These are phyloP conservation scores for Gymnosoma rotundatum DNA, from an alignment of 2,888 invertebrate genomes.

Conservation along the genomic window DNA sequence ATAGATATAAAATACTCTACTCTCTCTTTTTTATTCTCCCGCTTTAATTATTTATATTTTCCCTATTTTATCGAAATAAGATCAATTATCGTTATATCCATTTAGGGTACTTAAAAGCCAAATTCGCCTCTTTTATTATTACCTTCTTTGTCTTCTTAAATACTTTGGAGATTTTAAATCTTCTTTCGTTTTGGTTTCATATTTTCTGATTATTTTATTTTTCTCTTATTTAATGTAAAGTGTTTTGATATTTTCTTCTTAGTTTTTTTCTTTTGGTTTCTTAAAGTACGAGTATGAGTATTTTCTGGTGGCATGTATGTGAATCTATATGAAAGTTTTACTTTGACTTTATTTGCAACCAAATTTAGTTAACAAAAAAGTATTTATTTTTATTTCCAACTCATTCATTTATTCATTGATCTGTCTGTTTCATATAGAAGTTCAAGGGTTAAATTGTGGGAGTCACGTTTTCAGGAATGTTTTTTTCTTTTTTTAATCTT, in stretches of 20 bases:
- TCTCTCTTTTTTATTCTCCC: too few species aligned
- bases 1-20: too few species aligned
- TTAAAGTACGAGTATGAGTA: background rate
- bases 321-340: conserved; percentile 45
- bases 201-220: conserved; percentile 57
- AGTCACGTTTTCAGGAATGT: conserved; percentile 79
- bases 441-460: conserved; percentile 82
- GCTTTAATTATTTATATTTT: too few species aligned
- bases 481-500: conserved; percentile 23
- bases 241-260: conserved; percentile 55
- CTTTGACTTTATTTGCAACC: conserved; percentile 57
- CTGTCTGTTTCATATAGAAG: conserved; percentile 73
- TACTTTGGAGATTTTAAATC: conserved; percentile 68
- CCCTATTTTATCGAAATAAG: too few species aligned
- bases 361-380: conserved; percentile 62
- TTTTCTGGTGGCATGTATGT: conserved; percentile 37
- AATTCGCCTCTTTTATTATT: background rate
- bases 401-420: conserved; percentile 43
- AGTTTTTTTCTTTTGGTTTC: background rate
- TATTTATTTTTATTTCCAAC: conserved; percentile 43
- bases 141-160: conserved; percentile 28
- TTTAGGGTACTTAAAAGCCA: conserved; percentile 20
- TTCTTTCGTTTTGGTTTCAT: conserved; percentile 49
- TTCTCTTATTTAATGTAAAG: conserved; percentile 56
- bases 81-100: too few species aligned